Evolutionary conservation across 2,797 vertebrate genomes (phyloP), one percentile per base, ranked within the genome.

Genomic region (Onychomys arenicola): DNA sequence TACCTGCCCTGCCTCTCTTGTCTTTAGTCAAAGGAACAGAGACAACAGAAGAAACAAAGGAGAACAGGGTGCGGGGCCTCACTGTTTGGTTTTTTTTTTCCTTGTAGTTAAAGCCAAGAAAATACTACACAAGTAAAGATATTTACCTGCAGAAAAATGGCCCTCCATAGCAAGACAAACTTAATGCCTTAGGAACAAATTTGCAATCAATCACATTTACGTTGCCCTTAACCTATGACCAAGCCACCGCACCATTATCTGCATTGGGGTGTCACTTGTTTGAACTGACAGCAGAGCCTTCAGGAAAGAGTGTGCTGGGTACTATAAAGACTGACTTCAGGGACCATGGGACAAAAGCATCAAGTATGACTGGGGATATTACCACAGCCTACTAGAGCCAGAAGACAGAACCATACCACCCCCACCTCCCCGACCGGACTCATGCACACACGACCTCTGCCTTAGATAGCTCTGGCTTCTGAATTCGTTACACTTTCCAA

Each of bases 91-190:
- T 97, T 95, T 88, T 96, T 93, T 96, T 96, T 85, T 94, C 92
- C 97, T 97, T 97, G 96, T 80, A 98, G 92, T 92, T 93, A 98
- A 96, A 97, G 96, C 94, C 97, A 96, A 98, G 97, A 98, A 98
- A 98, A 98, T 87, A 97, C 69, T 10, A 37, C 71, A 84, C 6
- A 57, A 10, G 67, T 52, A 46, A 87, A 67, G 14, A 61, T 25
- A 86, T 17, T 77, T 46, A 23, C 80, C n/a, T 40, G 3, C 25
- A 65, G 13, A 96, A 95, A 93, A 82, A 96, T 96, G 94, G 96
- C 98, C 96, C 97, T 97, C 96, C 96, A 94, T 0, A 69, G 82
- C 67, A 97, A 80, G 97, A 97, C 97, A 96, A 61, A 95, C 96
- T 95, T 96, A 98, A 90, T 63, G 96, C 94, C 96, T 78, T 94